A percentile compares a stretch with the other conserved stretches of the same genome.
These are phyloP conservation scores for Bombus confusus DNA, from an alignment of 1,140 invertebrate species.

Conservation along the genomic window DNA sequence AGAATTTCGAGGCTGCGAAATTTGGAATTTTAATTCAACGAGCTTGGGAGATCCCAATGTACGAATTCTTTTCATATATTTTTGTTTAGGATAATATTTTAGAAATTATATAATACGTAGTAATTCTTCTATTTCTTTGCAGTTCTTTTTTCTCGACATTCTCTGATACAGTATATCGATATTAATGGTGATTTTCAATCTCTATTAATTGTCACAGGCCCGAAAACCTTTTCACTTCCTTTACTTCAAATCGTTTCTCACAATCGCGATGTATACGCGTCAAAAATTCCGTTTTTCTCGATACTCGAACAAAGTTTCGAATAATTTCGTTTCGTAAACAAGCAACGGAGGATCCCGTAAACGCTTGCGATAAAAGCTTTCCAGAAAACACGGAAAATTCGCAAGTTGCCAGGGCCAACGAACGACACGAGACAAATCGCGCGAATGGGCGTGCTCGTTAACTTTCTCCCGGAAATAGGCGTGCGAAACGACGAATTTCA, in stretches of 20 bases:
- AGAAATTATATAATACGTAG: not conserved
- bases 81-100: too few species aligned
- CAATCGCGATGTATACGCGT: not conserved
- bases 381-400: not conserved
- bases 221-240: too few species aligned
- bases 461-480: conserved; percentile 10
- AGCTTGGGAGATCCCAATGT: too few species aligned
- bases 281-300: not conserved
- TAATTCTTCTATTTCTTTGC: not conserved
- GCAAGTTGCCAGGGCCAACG: not conserved
- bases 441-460: conserved; percentile 30
- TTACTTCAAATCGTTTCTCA: too few species aligned
- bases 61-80: not conserved
- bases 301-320: not conserved
- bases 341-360: not conserved
- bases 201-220: not conserved
- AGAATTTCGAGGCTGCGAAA: not conserved
- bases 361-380: not conserved
- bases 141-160: not conserved
- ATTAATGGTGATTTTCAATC: not conserved
- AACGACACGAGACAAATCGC: not conserved
- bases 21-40: not conserved
- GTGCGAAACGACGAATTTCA: conserved; percentile 35
- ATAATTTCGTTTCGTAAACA: not conserved
- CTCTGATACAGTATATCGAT: too few species aligned